A percentile compares a stretch with the other conserved stretches of the same genome.
These are phyloP conservation scores for Blomia tropicalis DNA, from an alignment of 2,888 invertebrate species.

Conservation along the genomic window DNA sequence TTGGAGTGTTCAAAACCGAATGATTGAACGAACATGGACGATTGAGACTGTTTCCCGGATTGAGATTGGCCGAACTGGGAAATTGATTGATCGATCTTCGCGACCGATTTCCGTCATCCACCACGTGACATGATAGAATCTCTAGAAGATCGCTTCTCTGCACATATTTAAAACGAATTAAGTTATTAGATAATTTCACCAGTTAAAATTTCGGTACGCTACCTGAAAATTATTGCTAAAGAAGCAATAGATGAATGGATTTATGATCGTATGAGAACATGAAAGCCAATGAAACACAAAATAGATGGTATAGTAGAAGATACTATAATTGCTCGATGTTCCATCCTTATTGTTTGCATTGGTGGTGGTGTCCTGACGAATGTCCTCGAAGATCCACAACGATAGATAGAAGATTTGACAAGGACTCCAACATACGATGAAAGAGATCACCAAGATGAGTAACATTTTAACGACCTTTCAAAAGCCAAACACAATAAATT, in stretches of 20 bases:
- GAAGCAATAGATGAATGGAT: slow-evolving; percentile 24
- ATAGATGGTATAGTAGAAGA: slow-evolving; percentile 14
- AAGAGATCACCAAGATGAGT: slow-evolving; percentile 43
- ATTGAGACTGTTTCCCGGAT: not conserved
- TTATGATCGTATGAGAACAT: slow-evolving; percentile 21
- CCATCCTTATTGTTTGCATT: not conserved
- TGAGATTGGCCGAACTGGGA: not conserved
- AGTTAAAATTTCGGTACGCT: not conserved
- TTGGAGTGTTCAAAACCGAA: too few relatives aligned
- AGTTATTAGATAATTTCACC: not conserved
- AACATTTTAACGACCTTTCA: slow-evolving; percentile 45
- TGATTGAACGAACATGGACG: not conserved
- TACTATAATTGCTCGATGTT: not conserved
- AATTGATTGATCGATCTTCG: not conserved
- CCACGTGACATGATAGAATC: not conserved
- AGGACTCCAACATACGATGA: slow-evolving; percentile 44
- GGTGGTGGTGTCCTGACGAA: slow-evolving; percentile 16
- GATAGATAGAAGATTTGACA: slow-evolving; percentile 34
- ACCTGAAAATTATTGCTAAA: slow-evolving; percentile 21
- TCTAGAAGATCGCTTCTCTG: slow-evolving; percentile 2
- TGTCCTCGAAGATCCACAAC: slow-evolving; percentile 18
- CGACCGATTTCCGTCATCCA: not conserved
- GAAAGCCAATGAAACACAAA: slow-evolving; percentile 19
- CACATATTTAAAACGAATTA: not conserved
- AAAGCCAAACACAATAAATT: slow-evolving; percentile 13